Percentiles rank a stretch among this genome's conserved stretches.
Evolutionary conservation across 2,113 vertebrate species (phyloP).

Genomic region (Halcyon senegalensis): DNA sequence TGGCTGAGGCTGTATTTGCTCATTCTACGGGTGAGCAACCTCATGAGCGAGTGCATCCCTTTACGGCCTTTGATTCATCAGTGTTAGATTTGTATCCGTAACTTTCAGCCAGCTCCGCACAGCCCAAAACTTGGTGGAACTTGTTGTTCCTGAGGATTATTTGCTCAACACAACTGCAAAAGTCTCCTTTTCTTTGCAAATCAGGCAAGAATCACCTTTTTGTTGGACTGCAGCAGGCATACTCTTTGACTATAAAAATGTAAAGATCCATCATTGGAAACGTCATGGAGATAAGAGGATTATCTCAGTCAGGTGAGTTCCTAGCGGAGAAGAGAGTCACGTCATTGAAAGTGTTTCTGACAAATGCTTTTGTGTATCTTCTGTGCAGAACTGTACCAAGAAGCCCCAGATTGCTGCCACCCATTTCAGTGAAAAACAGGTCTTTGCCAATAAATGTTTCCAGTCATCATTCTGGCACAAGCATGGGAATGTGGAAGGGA

Average conservation of each 20-base stretch:
- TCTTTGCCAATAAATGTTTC: neutral
- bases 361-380: neutral
- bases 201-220: neutral
- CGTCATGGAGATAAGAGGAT: neutral
- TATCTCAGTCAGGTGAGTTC: neutral
- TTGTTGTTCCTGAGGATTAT: neutral
- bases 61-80: rapidly evolving
- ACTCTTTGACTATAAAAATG: neutral
- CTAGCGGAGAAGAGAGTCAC: rapidly evolving
- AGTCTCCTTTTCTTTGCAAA: neutral
- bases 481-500: rapidly evolving
- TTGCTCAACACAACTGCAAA: neutral
- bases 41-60: rapidly evolving
- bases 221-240: neutral
- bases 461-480: neutral
- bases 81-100: neutral
- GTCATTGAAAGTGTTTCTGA: neutral
- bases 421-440: neutral
- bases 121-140: neutral
- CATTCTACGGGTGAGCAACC: neutral
- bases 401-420: neutral
- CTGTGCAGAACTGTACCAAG: neutral
- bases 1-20: neutral
- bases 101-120: rapidly evolving
- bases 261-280: neutral